Evolutionary conservation across 2,888 invertebrate species (phyloP), one percentile per base, ranked within the genome.

Genomic region (Drosophila heteroneura): DNA sequence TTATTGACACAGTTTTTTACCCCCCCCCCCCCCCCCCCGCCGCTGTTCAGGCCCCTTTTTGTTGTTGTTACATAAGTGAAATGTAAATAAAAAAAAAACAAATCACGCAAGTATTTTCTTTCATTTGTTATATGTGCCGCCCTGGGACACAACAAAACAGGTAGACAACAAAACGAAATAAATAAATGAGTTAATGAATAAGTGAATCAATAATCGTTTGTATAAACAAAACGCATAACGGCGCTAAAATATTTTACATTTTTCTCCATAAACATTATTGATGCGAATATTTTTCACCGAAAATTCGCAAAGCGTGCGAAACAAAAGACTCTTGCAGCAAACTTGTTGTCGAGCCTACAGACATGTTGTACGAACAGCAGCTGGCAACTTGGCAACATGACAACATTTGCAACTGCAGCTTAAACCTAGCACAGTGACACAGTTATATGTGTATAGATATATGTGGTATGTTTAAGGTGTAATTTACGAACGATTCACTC

Each of bases 301-400:
- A n/a, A 70, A 33, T 68, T 76, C n/a, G 82, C 63, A 39, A 26
- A 74, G 12, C 26, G 19, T 9, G 53, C 54, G 67, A 78, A 79
- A 85, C 92, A 74, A 91, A 92, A 90, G 91, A 91, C 84, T 91
- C 71, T 78, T 73, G 73, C 83, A 73, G 74, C 87, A 68, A 92
- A 89, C 90, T 84, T 61, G 89, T 53, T 65, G 26, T 32, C 64
- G 58, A 56, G 41, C n/a, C 19, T 6, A 26, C 79, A 30, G 53
- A 83, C 86, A 89, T 74, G 86, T 82, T 90, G 59, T 72, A 69
- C 51, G 69, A 61, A 28, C 59, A 28, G 47, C 28, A 41, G n/a
- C 37, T 41, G 30, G 52, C 51, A 28, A 41, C 41, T 19, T 41
- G 41, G 41, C 47, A 22, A 22, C 22, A 16, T 47, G 22, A 7